Evolutionary conservation across 2,797 vertebrate species (phyloP), one percentile per base, ranked within the genome.

Genomic region (Pangasius djambal): DNA sequence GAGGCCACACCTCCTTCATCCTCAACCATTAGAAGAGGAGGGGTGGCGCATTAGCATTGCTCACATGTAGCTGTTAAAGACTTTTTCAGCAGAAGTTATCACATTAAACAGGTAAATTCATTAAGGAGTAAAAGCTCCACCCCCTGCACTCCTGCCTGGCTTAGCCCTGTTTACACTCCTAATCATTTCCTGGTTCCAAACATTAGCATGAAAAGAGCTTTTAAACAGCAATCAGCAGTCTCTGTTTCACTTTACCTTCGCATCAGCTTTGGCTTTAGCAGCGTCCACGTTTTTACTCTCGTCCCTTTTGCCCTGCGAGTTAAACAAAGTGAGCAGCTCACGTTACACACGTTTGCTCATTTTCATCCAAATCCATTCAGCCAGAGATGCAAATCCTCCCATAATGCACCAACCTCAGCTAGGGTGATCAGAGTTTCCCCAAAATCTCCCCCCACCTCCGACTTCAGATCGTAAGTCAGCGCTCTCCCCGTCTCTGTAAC

Each of bases 371-470:
- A 87, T 59, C 75, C 86, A 83, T n/a, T 88, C 75, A 87, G 20
- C 20, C 48, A 34, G 15, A 57, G 48, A 78, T 75, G 34, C 69
- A 75, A 81, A 82, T 75, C 25, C 69, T 55, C 31, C 55, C 44
- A 9, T 0, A 12, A 65, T 83, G 22, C 74, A n/a, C 28, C 92
- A 93, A 98, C 98, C 95, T 98, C 95, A 34, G 96, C 96, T 89
- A 98, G 92, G 89, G 94, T 95, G 88, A 98, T 86, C 63, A 98
- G 93, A 3, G 97, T 95, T 91, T 97, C 96, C 86, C 93, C 95
- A 65, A 96, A 97, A 85, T 98, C 97, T 57, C 97, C 97, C 37
- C 96, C 95, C 18, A 97, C 96, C 88, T 98, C 97, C 0, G 96
- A 97, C 92, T 96, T 92, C 86, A 98, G 95, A 83, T 96, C 96